These are phyloP conservation scores for Lagorchestes hirsutus DNA, from an alignment of 2,797 vertebrate genomes.

Conservation along the genomic window DNA sequence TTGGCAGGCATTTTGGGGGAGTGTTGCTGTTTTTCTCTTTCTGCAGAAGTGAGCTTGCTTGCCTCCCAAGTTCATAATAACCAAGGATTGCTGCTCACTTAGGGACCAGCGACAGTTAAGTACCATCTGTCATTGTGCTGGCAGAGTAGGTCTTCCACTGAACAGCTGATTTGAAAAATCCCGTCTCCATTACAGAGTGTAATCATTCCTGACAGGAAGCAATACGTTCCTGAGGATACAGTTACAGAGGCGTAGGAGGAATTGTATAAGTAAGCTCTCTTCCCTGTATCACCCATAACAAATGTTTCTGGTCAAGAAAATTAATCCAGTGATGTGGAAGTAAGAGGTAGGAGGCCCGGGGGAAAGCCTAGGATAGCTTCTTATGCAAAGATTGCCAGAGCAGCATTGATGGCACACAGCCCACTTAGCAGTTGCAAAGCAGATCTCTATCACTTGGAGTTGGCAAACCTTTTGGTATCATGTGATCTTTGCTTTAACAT, in stretches of 20 bases:
- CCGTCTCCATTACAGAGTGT: not conserved
- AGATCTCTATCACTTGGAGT: not conserved
- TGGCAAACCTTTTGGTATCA: not conserved
- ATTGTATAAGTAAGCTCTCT: not conserved
- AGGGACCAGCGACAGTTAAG: not conserved
- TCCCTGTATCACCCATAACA: not conserved
- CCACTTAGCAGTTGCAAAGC: not conserved
- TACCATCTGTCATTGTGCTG: not conserved
- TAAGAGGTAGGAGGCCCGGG: accelerated
- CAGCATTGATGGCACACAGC: not conserved
- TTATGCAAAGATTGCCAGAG: not conserved
- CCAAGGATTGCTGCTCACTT: not conserved
- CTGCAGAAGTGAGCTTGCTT: not conserved
- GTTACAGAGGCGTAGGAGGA: not conserved
- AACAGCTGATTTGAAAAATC: constrained; percentile 4
- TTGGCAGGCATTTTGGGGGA: not conserved
- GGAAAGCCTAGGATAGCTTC: not conserved
- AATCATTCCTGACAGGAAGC: not conserved
- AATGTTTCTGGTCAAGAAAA: not conserved
- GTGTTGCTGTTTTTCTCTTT: not conserved
- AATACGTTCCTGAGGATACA: not conserved
- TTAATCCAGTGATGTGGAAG: not conserved
- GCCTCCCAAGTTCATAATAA: not conserved
- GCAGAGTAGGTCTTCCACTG: not conserved
- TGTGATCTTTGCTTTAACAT: not conserved